Base-by-base conservation (phyloP, 2,797 vertebrate genomes). In the Adrianichthys oophorus region DNA sequence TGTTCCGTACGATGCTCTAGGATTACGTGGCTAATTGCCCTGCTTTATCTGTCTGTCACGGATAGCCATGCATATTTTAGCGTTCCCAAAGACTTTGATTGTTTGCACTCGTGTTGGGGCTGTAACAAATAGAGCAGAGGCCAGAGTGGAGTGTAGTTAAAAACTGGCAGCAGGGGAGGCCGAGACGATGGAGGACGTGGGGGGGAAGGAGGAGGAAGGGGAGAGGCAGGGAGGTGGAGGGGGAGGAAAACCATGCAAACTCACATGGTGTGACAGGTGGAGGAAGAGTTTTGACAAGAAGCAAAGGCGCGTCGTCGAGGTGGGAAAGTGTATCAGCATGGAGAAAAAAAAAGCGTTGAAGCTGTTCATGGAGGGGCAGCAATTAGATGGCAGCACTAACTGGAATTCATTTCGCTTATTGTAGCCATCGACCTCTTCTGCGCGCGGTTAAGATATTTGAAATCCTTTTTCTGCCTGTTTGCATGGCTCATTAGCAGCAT, bases 1-100 rank as follows among this genome's bases (percentile, higher is more conserved):
- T 85, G 85, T 88, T 81, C 86, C 89, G 89, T 89, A 89, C 81
- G 79, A 88, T 92, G 92, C 92, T 93, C 94, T 98, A 91, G 90
- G 94, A 98, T 98, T 95, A 98, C 95, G 92, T 88, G 90, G 95
- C 96, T 99, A 99, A 99, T 99, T 98, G 97, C 95, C 89, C 92
- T 93, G 92, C 95, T 98, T 98, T 97, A 95, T 94, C 92, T 93
- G 93, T 93, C 95, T 94, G 96, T 96, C 96, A 97, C 92, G 80
- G 96, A 95, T 93, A 94, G 93, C 94, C 95, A 98, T 98, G 94
- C 96, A 99, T 99, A 98, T 98, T 99, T 98, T 92, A 99, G 95
- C 90, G 94, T 94, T 94, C 93, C 93, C 96, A 98, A 98, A 96
- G 90, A 95, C 95, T 96, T 95, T 94, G 92, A 93, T 96, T 95